Percentiles rank a stretch among this genome's conserved stretches.
Evolutionary conservation across 2,113 vertebrate genomes (phyloP).

Genomic region (Apteryx mantelli): DNA sequence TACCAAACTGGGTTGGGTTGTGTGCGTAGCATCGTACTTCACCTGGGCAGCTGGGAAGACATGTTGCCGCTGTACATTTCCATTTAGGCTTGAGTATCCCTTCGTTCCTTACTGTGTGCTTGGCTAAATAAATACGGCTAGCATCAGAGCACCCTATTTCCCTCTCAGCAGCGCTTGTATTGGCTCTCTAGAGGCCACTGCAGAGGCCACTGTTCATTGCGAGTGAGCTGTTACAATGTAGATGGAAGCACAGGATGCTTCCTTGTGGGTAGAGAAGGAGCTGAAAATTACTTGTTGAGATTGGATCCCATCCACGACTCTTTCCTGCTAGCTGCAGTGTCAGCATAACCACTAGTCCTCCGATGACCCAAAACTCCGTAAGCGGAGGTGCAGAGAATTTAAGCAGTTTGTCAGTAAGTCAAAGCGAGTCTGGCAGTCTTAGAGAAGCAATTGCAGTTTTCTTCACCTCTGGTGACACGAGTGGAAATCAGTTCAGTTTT

Average conservation of each 20-base stretch:
- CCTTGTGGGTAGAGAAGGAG: not conserved
- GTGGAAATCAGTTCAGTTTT: not conserved
- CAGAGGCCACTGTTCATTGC: not conserved
- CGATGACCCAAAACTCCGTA: accelerated
- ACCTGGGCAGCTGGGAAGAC: not conserved
- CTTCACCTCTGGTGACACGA: not conserved
- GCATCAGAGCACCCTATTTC: not conserved
- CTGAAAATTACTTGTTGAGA: not conserved
- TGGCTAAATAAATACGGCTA: not conserved
- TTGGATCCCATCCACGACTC: not conserved
- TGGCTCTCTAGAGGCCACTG: not conserved
- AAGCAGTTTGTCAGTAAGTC: not conserved
- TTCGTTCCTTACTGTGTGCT: accelerated
- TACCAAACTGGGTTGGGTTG: not conserved
- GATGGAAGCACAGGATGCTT: not conserved
- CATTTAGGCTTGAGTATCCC: not conserved
- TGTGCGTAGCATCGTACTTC: not conserved
- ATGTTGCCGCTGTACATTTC: not conserved
- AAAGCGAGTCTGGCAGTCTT: not conserved
- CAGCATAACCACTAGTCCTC: not conserved
- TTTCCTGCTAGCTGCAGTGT: not conserved
- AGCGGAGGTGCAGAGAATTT: not conserved
- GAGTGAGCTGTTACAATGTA: not conserved
- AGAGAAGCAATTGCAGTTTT: not conserved
- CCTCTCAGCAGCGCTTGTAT: not conserved